Base-by-base conservation (phyloP, 2,113 vertebrate species). In the Hydrolagus affinis region DNA sequence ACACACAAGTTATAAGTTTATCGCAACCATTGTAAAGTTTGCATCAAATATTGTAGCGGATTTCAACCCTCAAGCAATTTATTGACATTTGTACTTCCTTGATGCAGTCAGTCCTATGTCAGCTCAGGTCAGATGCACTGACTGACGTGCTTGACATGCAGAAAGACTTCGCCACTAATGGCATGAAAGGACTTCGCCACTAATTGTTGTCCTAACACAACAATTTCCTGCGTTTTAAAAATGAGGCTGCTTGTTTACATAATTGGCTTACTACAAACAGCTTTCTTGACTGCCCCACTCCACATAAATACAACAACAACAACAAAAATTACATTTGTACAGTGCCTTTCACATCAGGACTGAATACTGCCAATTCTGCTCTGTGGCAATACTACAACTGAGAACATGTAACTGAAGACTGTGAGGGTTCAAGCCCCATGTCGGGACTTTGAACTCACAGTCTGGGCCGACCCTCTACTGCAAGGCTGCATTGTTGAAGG, bases 51-150 rank as follows among this genome's bases (percentile, higher is more conserved):
- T 3, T 83, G 66, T 66, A 30, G 23, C 60, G 32, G 19, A 83
- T 11, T 10, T 60, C 76, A n/a, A 66, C 62, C 44, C 66, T 83
- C 60, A 68, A 83, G 19, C 66, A 66, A 83, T 83, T 83, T 30
- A 66, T 44, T 44, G 44, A 44, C 44, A 44, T 6, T 44, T 44
- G 44, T 44, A 44, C 6, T 83, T 32, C 8, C 19, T 66, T 25
- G 11, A 25, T 28, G 32, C 78, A 83, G 8, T 68, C 78, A 83
- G 8, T 68, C 25, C 25, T 30, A 28, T 68, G 78, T 32, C 57
- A 60, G 21, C 57, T 78, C 2, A 75, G n/a, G 75, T 66, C 64
- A 80, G 59, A 32, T 68, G 28, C 25, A 32, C 25, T 9, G 21
- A 66, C 78, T 66, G 62, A 21, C 25, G 32, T 83, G 78, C 66